Base-by-base conservation (phyloP, 2,113 vertebrate genomes). In the Danionella cerebrum region DNA sequence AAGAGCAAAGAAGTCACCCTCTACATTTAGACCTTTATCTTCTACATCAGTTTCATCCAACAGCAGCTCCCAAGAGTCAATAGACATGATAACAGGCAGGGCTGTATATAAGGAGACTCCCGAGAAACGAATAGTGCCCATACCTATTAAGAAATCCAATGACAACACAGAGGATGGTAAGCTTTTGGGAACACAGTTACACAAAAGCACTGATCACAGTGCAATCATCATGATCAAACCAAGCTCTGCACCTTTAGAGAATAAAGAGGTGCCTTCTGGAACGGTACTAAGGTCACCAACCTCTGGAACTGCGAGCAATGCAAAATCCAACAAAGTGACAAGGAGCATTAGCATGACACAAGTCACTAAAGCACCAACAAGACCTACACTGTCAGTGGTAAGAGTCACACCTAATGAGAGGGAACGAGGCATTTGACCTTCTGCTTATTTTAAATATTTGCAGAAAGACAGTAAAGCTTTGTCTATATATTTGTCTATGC, bases 281-380 rank as follows among this genome's bases (percentile, higher is more conserved):
- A 97, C 96, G 0, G 95, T 96, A 65, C 87, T 98, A 24, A 92
- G 96, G 6, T 93, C 93, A 0, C 94, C 96, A n/a, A 91, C 91
- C 12, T 92, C 88, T 78, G 89, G 82, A 44, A 78, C 90, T n/a
- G 82, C 89, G 2, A 81, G 87, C 0, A 89, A 93, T 63, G 82
- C 86, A 16, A 73, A 84, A 1, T 72, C 83, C 60, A 91, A 84
- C 81, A 99, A 98, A 84, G 91, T 97, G 72, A 94, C 88, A 9
- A 99, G 96, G 74, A 95, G 91, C 18, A 93, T 99, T 75, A 94
- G 91, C 38, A 98, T 99, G 53, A 97, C 93, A 0, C 94, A 95
- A 0, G 88, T 90, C 38, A 90, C 91, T 35, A 89, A 91, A 0
- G 87, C 91, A 9, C 83, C 91, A 50, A 84, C 92, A 0, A 91